phyloP scores from a whole-genome alignment of 2,113 vertebrate genomes.

The Tyto alba region DNA sequence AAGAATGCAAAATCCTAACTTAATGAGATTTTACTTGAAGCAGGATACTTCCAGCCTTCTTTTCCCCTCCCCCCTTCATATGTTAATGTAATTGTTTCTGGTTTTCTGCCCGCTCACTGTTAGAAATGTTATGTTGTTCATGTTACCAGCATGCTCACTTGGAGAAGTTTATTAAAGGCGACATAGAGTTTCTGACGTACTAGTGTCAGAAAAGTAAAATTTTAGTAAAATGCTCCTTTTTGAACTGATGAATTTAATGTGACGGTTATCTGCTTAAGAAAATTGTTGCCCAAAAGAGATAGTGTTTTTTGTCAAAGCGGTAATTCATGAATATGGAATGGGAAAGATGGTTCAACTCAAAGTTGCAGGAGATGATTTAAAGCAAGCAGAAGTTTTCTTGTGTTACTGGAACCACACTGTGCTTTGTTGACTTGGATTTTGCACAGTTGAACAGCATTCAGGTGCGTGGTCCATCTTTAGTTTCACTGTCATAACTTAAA shows the following conservation, averaged over 20 bases:
- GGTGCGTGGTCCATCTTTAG: not conserved
- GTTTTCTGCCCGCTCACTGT: constrained; percentile 47
- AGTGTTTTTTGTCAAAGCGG: not conserved
- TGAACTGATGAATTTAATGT: constrained; percentile 9
- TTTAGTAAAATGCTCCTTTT: constrained; percentile 24
- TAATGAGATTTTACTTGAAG: not conserved
- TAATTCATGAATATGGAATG: not conserved
- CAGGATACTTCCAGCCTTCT: not conserved
- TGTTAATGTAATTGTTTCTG: constrained; percentile 48
- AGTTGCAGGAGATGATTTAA: not conserved
- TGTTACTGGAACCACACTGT: not conserved
- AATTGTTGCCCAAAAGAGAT: not conserved
- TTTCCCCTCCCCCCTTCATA: not conserved
- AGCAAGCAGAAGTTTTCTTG: not conserved
- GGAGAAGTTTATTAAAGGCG: constrained; percentile 51
- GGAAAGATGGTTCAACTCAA: not conserved
- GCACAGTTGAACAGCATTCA: not conserved
- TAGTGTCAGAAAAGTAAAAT: constrained; percentile 4
- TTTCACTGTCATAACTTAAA: not conserved
- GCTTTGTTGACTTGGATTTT: not conserved
- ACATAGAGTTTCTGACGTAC: constrained; percentile 45
- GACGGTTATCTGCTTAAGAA: constrained; percentile 12
- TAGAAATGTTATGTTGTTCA: constrained; percentile 47
- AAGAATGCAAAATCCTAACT: not conserved
- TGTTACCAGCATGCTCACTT: constrained; percentile 43